Conservation (phyloP, 2,797 vertebrate species). For the Scolopax rusticola region DNA sequence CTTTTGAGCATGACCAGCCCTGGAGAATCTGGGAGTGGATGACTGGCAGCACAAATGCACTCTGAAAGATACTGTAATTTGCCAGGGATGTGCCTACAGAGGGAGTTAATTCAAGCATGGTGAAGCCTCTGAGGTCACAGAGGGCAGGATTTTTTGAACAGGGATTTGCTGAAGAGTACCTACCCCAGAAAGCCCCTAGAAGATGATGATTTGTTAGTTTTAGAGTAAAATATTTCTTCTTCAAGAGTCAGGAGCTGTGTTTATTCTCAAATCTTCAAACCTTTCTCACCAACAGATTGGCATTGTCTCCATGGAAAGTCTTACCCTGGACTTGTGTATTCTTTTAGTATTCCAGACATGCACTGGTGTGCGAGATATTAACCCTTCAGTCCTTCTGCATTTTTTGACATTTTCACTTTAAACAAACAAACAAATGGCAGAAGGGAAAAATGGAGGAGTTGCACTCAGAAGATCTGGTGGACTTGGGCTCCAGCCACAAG, state of each 20-base stretch:
- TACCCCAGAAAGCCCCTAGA: background rate
- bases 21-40: background rate
- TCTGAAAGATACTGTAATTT: background rate
- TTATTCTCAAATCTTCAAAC: background rate
- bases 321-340: background rate
- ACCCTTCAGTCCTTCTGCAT: background rate
- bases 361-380: background rate
- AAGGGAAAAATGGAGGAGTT: background rate
- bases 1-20: background rate
- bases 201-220: background rate
- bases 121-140: background rate
- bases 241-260: background rate
- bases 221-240: background rate
- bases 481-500: background rate
- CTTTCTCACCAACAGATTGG: background rate
- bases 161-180: background rate
- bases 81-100: background rate
- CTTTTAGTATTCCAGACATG: background rate
- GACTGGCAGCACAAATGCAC: background rate
- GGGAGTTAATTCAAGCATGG: background rate
- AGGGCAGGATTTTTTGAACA: background rate
- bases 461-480: background rate
- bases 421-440: background rate
- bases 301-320: background rate
- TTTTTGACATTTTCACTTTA: background rate